A percentile compares a stretch with the other conserved stretches of the same genome.
phyloP scores from a whole-genome alignment of 2,113 vertebrate species.

The Aphyosemion australe region DNA sequence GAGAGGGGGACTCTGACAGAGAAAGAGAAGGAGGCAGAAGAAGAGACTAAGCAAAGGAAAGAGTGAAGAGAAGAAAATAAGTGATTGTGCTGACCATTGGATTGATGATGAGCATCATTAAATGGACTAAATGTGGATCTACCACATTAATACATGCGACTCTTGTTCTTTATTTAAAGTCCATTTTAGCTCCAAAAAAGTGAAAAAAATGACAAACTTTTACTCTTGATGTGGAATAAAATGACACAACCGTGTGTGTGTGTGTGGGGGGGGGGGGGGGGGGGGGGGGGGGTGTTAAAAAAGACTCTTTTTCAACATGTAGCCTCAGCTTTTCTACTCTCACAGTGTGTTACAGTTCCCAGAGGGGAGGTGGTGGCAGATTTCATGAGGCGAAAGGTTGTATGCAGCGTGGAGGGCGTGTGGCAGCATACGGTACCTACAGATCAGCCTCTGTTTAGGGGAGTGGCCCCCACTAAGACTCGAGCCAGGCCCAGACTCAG shows the following conservation, averaged over 20 bases:
- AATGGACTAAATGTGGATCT: slow-evolving; percentile 44
- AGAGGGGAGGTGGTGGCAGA: slow-evolving; percentile 44
- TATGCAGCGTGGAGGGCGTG: slow-evolving; percentile 64
- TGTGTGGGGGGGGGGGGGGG: too few relatives aligned
- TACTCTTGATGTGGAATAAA: not conserved
- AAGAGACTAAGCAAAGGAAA: slow-evolving; percentile 20
- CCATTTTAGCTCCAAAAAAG: slow-evolving; percentile 14
- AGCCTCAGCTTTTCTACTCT: slow-evolving; percentile 17
- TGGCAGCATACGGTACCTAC: slow-evolving; percentile 70
- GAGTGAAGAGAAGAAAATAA: too few relatives aligned
- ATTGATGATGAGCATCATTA: slow-evolving; percentile 74
- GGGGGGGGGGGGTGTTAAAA: not conserved
- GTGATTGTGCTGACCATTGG: slow-evolving; percentile 73
- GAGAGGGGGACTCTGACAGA: slow-evolving; percentile 59
- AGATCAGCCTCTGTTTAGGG: slow-evolving; percentile 76
- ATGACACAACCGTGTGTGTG: not conserved
- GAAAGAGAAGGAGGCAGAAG: slow-evolving; percentile 18
- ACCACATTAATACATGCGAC: slow-evolving; percentile 30
- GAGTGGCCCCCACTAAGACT: slow-evolving; percentile 79
- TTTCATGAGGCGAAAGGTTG: slow-evolving; percentile 62
- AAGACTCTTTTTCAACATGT: slow-evolving; percentile 20
- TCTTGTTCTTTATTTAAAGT: slow-evolving; percentile 34
- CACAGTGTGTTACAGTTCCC: slow-evolving; percentile 53
- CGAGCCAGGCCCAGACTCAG: slow-evolving; percentile 68
- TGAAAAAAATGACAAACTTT: slow-evolving; percentile 4